Evolutionary conservation across 2,888 invertebrate genomes (phyloP).

Genomic region (Xanthia icteritia): DNA sequence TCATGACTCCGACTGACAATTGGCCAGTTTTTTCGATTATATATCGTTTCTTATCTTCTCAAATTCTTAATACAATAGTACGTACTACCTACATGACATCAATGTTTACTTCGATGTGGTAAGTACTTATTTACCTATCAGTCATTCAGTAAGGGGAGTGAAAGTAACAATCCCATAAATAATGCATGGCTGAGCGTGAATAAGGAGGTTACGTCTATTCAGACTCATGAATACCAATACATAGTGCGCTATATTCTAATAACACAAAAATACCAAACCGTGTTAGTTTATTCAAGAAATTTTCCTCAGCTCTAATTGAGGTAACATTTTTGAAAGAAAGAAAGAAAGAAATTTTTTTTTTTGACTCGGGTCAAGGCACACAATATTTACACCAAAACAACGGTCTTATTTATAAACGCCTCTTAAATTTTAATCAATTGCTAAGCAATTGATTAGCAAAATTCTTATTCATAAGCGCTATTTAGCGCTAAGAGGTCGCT

Average conservation of each 20-base stretch:
- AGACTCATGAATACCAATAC: conserved; percentile 45
- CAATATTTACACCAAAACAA: too few relatives aligned
- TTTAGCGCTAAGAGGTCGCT: too few relatives aligned
- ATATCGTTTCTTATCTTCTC: background rate
- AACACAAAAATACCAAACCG: conserved; percentile 10
- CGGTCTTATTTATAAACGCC: too few relatives aligned
- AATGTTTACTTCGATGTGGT: background rate
- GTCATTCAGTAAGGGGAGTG: conserved; percentile 38
- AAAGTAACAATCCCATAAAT: conserved; percentile 53
- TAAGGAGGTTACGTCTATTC: conserved; percentile 43
- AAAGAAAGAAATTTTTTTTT: too few relatives aligned
- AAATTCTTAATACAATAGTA: background rate
- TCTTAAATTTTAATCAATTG: too few relatives aligned
- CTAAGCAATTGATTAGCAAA: too few relatives aligned
- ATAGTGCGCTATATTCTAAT: conserved; percentile 31
- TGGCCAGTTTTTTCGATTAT: too few relatives aligned
- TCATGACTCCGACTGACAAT: too few relatives aligned
- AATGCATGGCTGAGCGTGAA: conserved; percentile 30
- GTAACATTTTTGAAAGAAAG: too few relatives aligned
- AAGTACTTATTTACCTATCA: conserved; percentile 40
- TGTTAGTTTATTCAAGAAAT: background rate
- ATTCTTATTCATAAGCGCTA: too few relatives aligned
- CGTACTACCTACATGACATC: background rate
- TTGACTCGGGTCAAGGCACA: too few relatives aligned
- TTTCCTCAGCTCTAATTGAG: conserved; percentile 5